Base-by-base conservation (phyloP, 2,113 vertebrate species). In the Thalassoma bifasciatum region DNA sequence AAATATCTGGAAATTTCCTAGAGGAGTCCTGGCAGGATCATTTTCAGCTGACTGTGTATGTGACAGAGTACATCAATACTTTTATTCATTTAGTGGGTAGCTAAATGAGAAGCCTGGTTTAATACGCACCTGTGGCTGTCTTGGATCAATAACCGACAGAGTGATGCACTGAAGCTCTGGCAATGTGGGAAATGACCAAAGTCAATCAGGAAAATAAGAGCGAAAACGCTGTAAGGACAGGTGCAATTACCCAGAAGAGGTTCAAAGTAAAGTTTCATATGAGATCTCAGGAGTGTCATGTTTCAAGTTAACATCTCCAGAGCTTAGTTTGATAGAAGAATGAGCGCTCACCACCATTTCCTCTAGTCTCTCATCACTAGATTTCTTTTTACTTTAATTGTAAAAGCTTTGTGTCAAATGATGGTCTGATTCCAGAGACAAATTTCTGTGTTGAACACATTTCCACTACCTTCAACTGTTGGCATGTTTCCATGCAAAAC, bases 1-100 rank as follows among this genome's bases (percentile, higher is more conserved):
- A 79, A 84, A 79, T 80, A 71, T 87, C 52, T 75, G 72, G 61
- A 77, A 69, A 84, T 84, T 38, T 66, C 74, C 60, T 63, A 16
- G 60, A 75, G 76, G 52, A 14, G 34, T 51, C 59, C 38, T 42
- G 67, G 72, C 42, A 38, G 47, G 75, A 76, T 75, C 36, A 60
- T 42, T 66, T 5, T 49, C 60, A 46, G 26, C 66, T 50, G 75
- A 38, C 59, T 44, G 40, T 24, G 59, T 21, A 17, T 51, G 46
- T 56, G 79, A 66, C 21, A 22, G 23, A 22, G 13, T 13, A 13
- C 23, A 68, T 80, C 36, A 5, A 77, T 64, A 71, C 14, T 50
- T 58, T 71, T 63, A 61, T 86, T 85, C 66, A 79, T 76, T 66
- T 57, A 65, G 76, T 23, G 36, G 44, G 19, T 4, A 77, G 61